Evolutionary conservation across 2,888 invertebrate species (phyloP), one percentile per base, ranked within the genome.

Genomic region (Arctia plantaginis): DNA sequence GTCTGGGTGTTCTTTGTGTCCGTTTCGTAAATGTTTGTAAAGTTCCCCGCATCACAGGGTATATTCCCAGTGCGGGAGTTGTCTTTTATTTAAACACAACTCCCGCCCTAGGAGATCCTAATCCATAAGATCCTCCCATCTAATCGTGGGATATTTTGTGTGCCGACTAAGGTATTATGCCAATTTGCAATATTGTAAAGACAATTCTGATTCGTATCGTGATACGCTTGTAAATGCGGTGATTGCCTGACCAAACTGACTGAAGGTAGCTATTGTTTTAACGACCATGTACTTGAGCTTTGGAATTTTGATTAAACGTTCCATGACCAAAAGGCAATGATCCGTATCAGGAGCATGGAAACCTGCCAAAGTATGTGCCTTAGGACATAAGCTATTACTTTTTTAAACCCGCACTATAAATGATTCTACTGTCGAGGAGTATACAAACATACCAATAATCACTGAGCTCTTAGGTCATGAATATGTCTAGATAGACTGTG

Each of bases 151-250:
- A 66, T 71, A 64, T 62, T 39, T 41, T 66, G 41, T 39, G 69
- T 44, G 68, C 2, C 35, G 39, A 66, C 47, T 65, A 71, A 74
- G 65, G 72, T 69, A 74, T 39, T 66, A 39, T n/a, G 69, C 64
- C 80, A 75, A 84, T 84, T 80, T 77, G 73, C 73, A 74, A 82
- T 84, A 64, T 73, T 47, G 59, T 18, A 69, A 66, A 74, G 68
- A 68, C 74, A 73, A 82, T 80, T 71, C 66, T 71, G 33, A 84
- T 84, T 84, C 77, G 82, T 62, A 78, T 69, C 84, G 76, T 77
- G 69, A 73, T 75, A 72, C 47, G 55, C 68, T 64, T 77, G 39
- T 68, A 8, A 82, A 71, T 64, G 69, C 76, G 6, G 20, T 33
- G 20, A 67, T 44, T 67, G 47, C 51, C 51, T 64, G 66, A 44